Base-by-base conservation (phyloP, 2,797 vertebrate genomes). In the Brotula barbata region DNA sequence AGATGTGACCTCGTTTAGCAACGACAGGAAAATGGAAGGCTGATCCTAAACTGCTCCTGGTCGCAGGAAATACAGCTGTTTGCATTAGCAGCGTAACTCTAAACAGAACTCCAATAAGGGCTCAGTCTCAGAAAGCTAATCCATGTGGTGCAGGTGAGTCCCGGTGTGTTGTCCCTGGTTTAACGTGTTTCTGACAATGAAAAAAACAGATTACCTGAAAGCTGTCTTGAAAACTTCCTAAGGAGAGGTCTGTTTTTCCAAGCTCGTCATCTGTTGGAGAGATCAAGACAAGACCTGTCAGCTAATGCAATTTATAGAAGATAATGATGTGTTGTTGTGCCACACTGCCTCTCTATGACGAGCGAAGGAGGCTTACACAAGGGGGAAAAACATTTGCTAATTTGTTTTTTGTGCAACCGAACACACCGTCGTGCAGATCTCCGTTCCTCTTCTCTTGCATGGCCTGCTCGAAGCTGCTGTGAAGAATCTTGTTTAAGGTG, bases 381-480 rank as follows among this genome's bases (percentile, higher is more conserved):
- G 8, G 25, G 25, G 28, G 9, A n/a, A 50, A 19, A 36, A 21
- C 11, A 2, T 28, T 17, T 33, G 11, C 40, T 41, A 33, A 51
- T 40, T 16, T 46, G 28, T 63, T 60, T 57, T 48, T 69, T n/a
- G n/a, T n/a, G 45, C 36, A 42, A 36, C 70, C 23, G 58, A 25
- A 37, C 85, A 67, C 68, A 98, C 97, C 94, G 20, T 98, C 96
- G 0, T 95, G 95, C 48, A 94, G 73, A 55, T 98, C 96, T 52
- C 93, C 95, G 5, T 98, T 98, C 80, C 94, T 93, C 75, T 94
- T 97, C 83, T 99, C 97, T 87, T 96, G 96, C 94, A 97, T 95
- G 68, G 94, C 95, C 57, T 94, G 93, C 68, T 99, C 96, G 16
- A 98, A 98, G 81, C 94, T 94, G 86, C 95, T 95, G 85, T 98